Base-by-base conservation (phyloP, 2,113 vertebrate species). In the Lucifuga dentata region DNA sequence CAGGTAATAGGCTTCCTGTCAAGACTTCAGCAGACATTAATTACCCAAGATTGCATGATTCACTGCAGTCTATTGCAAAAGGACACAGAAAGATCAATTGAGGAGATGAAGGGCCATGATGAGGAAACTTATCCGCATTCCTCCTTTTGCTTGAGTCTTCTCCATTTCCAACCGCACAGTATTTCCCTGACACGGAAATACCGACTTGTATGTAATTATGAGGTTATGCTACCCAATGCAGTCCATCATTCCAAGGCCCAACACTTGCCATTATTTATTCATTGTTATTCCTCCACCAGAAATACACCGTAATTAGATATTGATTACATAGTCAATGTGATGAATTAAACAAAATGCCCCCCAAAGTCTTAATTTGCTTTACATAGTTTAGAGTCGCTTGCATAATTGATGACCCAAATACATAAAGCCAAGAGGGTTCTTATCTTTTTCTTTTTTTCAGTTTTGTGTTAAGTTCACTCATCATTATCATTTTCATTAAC, bases 231-330 rank as follows among this genome's bases (percentile, higher is more conserved):
- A 66, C 82, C 86, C 85, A 61, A 83, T 81, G 74, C 79, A 78
- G 79, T 90, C 85, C 56, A 72, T 89, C 88, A 90, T 83, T 76
- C 78, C 82, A 67, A 80, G 82, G 68, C 81, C 77, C 71, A 74
- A 87, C 84, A 83, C 86, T 80, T 85, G 77, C 80, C 88, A 89
- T 89, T 85, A 90, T 87, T 92, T 89, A 92, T 90, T 89, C 86
- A 92, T 89, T 90, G 89, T 90, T 90, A 91, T 91, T 90, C 86
- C 79, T 89, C 78, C 82, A 73, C 81, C 83, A 90, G 91, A 92
- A 92, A 92, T 88, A 88, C 77, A 81, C 85, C 81, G 88, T 93
- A 93, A 93, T 92, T 90, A 93, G 91, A 89, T 90, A 92, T 90
- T 81, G 86, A 92, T 90, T 83, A 78, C 86, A 79, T 80, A 88